Percentiles rank a stretch among this genome's conserved stretches.
Conservation (phyloP, 30 jellyfish, hydroid and myxozoan genomes). For the Chironex yamaguchii region DNA sequence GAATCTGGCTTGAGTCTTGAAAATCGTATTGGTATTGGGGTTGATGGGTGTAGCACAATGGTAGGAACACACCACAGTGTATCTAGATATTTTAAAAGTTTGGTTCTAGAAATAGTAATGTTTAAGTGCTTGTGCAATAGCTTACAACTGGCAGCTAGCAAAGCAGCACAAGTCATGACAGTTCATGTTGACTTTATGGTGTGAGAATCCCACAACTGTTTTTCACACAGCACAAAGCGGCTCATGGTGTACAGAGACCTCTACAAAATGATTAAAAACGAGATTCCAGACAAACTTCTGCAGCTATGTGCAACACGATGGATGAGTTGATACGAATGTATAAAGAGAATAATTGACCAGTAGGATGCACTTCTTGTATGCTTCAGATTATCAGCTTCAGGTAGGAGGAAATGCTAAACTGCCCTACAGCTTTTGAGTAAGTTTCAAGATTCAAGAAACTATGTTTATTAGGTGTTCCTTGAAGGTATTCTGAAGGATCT, state of each 20-base stretch:
- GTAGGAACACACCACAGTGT: constrained; percentile 34
- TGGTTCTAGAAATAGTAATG: constrained; percentile 15
- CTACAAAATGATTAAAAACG: constrained; percentile 5
- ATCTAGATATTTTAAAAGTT: constrained; percentile 23
- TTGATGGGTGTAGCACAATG: constrained; percentile 25
- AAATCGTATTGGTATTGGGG: constrained; percentile 10
- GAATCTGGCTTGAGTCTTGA: constrained; percentile 29
- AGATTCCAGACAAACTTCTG: constrained; percentile 1
- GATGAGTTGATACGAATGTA: constrained; percentile 17
- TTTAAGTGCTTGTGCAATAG: neutral
- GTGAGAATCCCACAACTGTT: constrained; percentile 26
- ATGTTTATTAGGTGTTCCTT: constrained; percentile 20
- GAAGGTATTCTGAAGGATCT: constrained; percentile 21
- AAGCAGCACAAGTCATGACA: constrained; percentile 37
- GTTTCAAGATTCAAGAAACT: constrained; percentile 13
- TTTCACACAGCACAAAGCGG: constrained; percentile 39
- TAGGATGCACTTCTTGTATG: no score
- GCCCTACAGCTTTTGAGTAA: constrained; percentile 39
- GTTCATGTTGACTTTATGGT: constrained; percentile 27
- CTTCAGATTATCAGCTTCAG: no score
- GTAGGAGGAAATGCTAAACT: no score
- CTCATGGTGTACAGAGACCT: constrained; percentile 18
- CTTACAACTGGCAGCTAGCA: constrained; percentile 35
- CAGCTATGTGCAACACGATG: constrained; percentile 21
- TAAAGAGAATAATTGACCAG: neutral